phyloP scores from a whole-genome alignment of 2,888 invertebrate genomes.

The Cerceris rybyensis region DNA sequence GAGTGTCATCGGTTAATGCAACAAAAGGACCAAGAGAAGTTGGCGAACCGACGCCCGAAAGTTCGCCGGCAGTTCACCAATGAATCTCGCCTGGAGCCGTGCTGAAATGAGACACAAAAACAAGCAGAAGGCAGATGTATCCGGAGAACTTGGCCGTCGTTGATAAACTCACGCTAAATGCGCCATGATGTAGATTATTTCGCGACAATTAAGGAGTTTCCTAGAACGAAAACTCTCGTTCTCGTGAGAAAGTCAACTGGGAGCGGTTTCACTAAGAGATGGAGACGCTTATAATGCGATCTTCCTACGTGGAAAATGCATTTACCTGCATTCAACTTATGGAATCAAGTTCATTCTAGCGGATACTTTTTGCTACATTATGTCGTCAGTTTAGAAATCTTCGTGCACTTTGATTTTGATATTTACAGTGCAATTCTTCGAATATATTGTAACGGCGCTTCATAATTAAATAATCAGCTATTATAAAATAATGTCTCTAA shows the following conservation, averaged over 20 bases:
- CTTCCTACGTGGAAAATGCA: slow-evolving; percentile 18
- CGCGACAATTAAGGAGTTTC: slow-evolving; percentile 61
- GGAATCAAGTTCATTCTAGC: too few species aligned
- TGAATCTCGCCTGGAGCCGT: slow-evolving; percentile 24
- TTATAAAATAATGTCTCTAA: too few species aligned
- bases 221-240: slow-evolving; percentile 43
- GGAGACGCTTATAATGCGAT: slow-evolving; percentile 18
- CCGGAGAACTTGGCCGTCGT: slow-evolving; percentile 38
- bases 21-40: slow-evolving; percentile 21
- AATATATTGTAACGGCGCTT: too few species aligned
- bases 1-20: slow-evolving; percentile 13
- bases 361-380: too few species aligned
- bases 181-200: slow-evolving; percentile 51
- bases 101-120: slow-evolving; percentile 29
- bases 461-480: too few species aligned
- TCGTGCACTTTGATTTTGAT: too few species aligned
- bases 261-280: slow-evolving; percentile 8
- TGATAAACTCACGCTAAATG: slow-evolving; percentile 58
- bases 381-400: too few species aligned
- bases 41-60: slow-evolving; percentile 20
- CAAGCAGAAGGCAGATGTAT: slow-evolving; percentile 30
- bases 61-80: slow-evolving; percentile 25
- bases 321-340: too few species aligned
- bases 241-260: slow-evolving; percentile 50
- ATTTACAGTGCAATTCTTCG: too few species aligned